Base-by-base conservation (phyloP, 2,888 invertebrate species). In the Cerceris ruficornis region DNA sequence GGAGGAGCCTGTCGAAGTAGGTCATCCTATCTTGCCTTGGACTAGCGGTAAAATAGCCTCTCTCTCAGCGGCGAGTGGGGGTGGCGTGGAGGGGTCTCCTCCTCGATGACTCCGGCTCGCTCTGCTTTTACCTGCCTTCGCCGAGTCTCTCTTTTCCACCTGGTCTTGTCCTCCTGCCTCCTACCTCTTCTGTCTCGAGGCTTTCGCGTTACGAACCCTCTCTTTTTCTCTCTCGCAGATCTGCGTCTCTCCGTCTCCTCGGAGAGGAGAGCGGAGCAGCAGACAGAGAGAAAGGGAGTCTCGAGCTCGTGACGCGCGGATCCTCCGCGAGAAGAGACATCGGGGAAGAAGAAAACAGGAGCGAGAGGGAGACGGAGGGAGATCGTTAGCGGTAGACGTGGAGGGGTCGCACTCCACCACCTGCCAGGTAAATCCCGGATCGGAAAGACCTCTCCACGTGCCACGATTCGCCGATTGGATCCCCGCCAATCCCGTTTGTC, bases 1-100 rank as follows among this genome's bases (percentile, higher is more conserved):
- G 92, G 92, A 92, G 92, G 92, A 92, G 92, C 92, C 89, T 90
- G 87, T 74, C 75, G 84, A 92, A 90, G 89, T 92, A 90, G 92
- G 92, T 92, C 92, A 92, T 91, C 90, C 91, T 88, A 89, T 90
- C 90, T 90, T 87, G 88, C 86, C 87, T 86, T 83, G 81, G 82
- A 82, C 86, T 82, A 88, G 84, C 85, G 81, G 81, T 84, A 87
- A 88, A 88, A 83, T 89, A 90, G 87, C 88, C 88, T 90, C 90
- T 89, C 88, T 87, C 87, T 85, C 77, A 68, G 75, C 61, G 75
- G 75, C 70, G 87, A 86, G 87, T 86, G 86, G 86, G 87, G 81
- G 87, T 80, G 55, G 73, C 75, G 81, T 83, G 74, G 86, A 81
- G 86, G 84, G 74, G 64, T 82, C 77, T 82, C 77, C 81, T 81